phyloP scores from a whole-genome alignment of 2,888 invertebrate species.

The Escarpia spicata region DNA sequence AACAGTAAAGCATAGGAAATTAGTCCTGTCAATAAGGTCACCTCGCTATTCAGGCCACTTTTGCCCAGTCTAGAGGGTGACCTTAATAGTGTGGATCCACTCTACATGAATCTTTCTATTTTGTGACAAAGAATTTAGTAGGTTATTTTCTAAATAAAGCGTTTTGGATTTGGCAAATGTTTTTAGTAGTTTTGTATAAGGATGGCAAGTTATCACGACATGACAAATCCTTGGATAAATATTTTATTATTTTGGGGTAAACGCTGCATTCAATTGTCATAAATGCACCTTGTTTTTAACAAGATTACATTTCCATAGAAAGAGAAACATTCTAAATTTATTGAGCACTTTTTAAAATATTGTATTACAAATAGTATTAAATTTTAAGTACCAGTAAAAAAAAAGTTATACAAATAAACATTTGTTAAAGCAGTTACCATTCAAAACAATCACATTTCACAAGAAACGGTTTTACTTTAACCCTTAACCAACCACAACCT shows the following conservation, averaged over 20 bases:
- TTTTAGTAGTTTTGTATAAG: neutral
- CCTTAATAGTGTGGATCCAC: too few species aligned
- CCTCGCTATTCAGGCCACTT: too few species aligned
- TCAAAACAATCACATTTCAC: too few species aligned
- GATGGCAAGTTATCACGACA: neutral
- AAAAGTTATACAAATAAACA: neutral
- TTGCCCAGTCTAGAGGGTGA: too few species aligned
- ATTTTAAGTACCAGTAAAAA: neutral
- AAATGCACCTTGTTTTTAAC: too few species aligned
- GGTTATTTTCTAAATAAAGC: neutral
- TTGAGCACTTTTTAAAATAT: too few species aligned
- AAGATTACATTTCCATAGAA: too few species aligned
- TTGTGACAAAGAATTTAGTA: neutral
- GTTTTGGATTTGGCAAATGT: neutral
- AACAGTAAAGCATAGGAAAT: too few species aligned
- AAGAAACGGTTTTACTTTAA: too few species aligned
- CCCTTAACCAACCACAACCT: neutral
- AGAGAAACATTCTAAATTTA: too few species aligned
- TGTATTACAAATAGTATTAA: neutral
- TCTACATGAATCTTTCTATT: neutral
- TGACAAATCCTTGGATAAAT: neutral
- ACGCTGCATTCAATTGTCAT: neutral
- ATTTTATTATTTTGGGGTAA: neutral
- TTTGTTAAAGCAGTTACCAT: too few species aligned
- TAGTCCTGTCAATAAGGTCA: too few species aligned